Evolutionary conservation across 2,113 vertebrate species (phyloP).

Genomic region (Hypocryptadius cinnamomeus): DNA sequence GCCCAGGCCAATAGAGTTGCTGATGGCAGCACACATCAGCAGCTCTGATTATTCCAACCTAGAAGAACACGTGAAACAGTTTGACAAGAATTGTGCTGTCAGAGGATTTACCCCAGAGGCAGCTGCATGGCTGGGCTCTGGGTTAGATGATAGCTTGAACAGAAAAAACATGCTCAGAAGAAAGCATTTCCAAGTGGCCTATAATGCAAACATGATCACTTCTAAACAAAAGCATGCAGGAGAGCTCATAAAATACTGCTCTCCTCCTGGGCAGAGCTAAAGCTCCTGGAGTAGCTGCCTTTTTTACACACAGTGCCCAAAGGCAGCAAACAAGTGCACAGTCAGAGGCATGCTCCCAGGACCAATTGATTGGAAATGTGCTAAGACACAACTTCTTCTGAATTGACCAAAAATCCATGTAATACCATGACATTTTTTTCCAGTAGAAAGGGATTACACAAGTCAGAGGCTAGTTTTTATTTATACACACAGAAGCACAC

Average conservation of each 20-base stretch:
- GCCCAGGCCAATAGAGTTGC: neutral
- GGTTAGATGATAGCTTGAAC: neutral
- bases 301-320: neutral
- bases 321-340: neutral
- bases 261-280: neutral
- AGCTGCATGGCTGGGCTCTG: neutral
- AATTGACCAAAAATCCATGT: neutral
- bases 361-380: neutral
- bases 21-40: neutral
- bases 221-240: neutral
- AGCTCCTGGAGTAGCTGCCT: neutral
- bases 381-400: neutral
- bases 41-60: neutral
- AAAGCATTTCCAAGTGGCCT: neutral
- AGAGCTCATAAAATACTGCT: neutral
- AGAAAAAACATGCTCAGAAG: neutral
- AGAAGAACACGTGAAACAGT: neutral
- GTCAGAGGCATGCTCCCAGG: neutral
- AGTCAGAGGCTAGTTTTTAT: neutral
- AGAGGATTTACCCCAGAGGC: neutral
- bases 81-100: neutral
- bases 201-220: neutral
- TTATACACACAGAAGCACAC: neutral
- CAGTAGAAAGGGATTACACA: neutral
- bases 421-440: neutral